Percentiles rank a stretch among this genome's conserved stretches.
These are phyloP conservation scores for Prosopocoilus inquinatus DNA, from an alignment of 2,888 invertebrate genomes.

Conservation along the genomic window DNA sequence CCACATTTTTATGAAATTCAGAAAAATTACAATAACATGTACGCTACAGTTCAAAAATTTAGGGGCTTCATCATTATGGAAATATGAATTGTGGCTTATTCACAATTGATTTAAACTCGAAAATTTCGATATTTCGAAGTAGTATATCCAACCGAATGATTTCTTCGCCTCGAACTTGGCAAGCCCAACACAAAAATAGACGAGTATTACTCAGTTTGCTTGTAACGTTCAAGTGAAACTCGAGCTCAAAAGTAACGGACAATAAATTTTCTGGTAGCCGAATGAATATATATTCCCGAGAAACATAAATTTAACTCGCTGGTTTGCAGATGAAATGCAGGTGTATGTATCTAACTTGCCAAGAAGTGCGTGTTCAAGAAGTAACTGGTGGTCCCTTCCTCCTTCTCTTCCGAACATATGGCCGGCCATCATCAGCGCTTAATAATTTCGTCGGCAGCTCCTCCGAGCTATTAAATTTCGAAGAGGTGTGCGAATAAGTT, in stretches of 20 bases:
- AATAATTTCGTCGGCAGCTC: conserved; percentile 16
- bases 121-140: too few relatives aligned
- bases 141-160: too few relatives aligned
- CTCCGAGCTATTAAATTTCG: conserved; percentile 18
- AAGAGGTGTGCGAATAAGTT: conserved; percentile 19
- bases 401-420: conserved; percentile 4
- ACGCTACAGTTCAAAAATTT: too few relatives aligned
- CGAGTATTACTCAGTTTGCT: too few relatives aligned
- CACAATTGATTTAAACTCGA: too few relatives aligned
- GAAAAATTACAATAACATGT: too few relatives aligned
- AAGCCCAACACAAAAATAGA: too few relatives aligned
- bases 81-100: too few relatives aligned
- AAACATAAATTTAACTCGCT: conserved; percentile 22
- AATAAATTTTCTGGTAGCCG: conserved; percentile 21
- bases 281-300: conserved; percentile 24
- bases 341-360: conserved; percentile 19
- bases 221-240: conserved; percentile 8
- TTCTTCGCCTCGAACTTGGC: too few relatives aligned
- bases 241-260: conserved; percentile 16
- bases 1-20: too few relatives aligned
- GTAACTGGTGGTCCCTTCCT: neutral
- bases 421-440: conserved; percentile 12
- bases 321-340: conserved; percentile 16
- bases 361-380: conserved; percentile 9
- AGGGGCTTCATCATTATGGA: too few relatives aligned